Evolutionary conservation across 1,140 invertebrate genomes (phyloP), one percentile per base, ranked within the genome.

Genomic region (Lycorma delicatula): DNA sequence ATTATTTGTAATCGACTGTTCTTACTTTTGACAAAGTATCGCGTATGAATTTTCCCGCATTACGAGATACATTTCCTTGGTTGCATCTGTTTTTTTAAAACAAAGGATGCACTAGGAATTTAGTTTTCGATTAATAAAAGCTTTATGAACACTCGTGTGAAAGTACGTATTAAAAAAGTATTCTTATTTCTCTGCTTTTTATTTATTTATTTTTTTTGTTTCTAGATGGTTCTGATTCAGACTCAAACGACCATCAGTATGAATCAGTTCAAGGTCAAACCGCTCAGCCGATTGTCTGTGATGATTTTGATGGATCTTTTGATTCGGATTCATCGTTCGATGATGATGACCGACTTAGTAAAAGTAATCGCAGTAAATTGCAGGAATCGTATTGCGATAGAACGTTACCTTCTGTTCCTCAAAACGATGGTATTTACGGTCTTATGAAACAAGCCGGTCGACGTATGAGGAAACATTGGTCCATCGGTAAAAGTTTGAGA

Each of bases 371-470:
- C 5, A 50, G 22, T 12, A 12, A 6, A 22, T 47, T 47, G 20
- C 12, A 20, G 44, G 25, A 23, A 51, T 4, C 13, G 11, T 34
- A 29, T 2, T n/a, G 22, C 29, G 18, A 6, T 12, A 16, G 28
- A 31, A 38, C 23, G 52, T 13, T 12, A 20, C 16, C n/a, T 34
- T 13, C 13, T 16, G n/a, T 22, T 4, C 54, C 27, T 20, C 36
- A 56, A 44, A 54, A 47, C 18, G 63, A 64, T 3, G 58, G 63
- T 5, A 66, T 67, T n/a, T 67, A 66, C 44, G 60, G 66, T 18
- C 36, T 67, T 11, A 64, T 67, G 52, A 65, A 62, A 34, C 50
- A 61, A 23, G 66, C 66, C 2, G 62, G 65, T 20, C 59, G 63
- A 16, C 50, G 59, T 48, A 61, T 67, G 61, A 56, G 58, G 46